Base-by-base conservation (phyloP, 2,888 invertebrate species). In the Brachypterus glaber region DNA sequence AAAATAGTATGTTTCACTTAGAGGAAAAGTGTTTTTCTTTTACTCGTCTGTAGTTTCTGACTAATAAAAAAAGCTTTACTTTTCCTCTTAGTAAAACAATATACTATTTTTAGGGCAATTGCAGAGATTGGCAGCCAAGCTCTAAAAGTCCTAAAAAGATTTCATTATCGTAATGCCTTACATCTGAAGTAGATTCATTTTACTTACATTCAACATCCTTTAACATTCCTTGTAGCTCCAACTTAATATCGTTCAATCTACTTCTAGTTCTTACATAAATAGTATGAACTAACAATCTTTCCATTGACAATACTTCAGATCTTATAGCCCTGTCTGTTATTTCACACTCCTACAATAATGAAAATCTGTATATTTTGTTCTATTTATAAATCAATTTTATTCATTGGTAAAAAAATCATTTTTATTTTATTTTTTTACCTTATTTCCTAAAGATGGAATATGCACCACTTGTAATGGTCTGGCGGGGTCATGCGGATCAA, bases 301-400 rank as follows among this genome's bases (percentile, higher is more conserved):
- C 96, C 79, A 96, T 87, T 3, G 93, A 92, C n/a, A 96, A 73
- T 55, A 88, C 80, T 65, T 92, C 91, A 15, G 89, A 88, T 50
- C 88, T 76, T 27, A 90, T 82, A 9, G 89, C 88, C 46, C 79
- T 68, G 54, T 82, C 82, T 1, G 81, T 79, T 35, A 81, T 77
- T 62, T 85, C 79, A 37, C 69, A 68, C 55, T 77, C 77, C 69
- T 72, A 45, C 38, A 52, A 2, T 16, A 14, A n/a, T 24, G 5
- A 7, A 29, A 7, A 21, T 7, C 5, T 11, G 11, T 11, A 8
- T 14, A 12, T 2, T 34, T 17, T 24, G 24, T 14, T 4, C 17
- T 4, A 16, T 29, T 9, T 2, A 25, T 16, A 16, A 9, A 33
- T 33, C 17, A 17, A 8, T 33, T 33, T 13, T 16, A 21, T n/a